These are phyloP conservation scores for Todiramphus saurophagus DNA, from an alignment of 2,113 vertebrate species.

Conservation along the genomic window DNA sequence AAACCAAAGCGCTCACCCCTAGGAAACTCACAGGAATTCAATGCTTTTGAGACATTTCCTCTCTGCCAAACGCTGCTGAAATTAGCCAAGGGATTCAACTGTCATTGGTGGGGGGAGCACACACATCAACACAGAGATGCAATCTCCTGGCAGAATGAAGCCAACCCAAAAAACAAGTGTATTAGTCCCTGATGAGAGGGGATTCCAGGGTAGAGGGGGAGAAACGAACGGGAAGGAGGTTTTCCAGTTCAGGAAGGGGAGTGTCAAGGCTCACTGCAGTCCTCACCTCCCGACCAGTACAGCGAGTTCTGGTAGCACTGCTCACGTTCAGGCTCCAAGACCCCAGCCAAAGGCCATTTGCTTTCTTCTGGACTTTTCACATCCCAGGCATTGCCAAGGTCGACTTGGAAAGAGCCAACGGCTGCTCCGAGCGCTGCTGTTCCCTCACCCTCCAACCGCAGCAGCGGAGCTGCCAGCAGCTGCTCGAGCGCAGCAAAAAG, in stretches of 20 bases:
- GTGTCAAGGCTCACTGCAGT: background rate
- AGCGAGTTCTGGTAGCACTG: background rate
- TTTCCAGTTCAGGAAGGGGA: background rate
- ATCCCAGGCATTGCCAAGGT: background rate
- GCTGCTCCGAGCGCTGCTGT: background rate
- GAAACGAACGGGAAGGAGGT: background rate
- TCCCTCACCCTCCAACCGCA: background rate
- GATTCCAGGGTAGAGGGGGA: background rate
- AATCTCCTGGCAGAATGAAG: background rate
- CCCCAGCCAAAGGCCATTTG: background rate
- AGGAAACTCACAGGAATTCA: fast-evolving
- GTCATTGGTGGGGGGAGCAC: background rate
- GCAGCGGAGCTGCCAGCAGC: background rate
- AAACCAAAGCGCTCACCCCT: background rate
- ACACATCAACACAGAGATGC: background rate
- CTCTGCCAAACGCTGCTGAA: background rate
- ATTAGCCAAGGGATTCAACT: background rate
- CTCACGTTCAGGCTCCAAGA: background rate
- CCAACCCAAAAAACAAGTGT: constrained; percentile 6
- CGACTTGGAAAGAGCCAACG: background rate
- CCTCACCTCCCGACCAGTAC: background rate
- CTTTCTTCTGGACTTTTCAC: background rate
- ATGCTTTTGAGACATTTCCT: background rate
- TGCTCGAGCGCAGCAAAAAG: background rate
- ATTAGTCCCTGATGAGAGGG: background rate